Percentiles rank a stretch among this genome's conserved stretches.
Conservation (phyloP, 2,113 vertebrate genomes). For the Osmerus eperlanus region DNA sequence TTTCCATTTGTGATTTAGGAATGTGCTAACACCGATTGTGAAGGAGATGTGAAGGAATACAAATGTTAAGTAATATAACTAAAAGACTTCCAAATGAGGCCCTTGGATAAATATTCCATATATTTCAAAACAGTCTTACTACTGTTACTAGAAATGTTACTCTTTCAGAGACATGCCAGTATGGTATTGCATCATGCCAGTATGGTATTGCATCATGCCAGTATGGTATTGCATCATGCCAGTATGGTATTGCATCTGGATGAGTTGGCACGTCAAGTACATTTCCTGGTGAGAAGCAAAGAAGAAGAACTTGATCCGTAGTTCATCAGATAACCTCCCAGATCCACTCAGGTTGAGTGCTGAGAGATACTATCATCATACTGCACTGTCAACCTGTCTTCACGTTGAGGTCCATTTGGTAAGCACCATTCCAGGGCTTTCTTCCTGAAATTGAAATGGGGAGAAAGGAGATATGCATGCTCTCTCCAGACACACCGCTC, state of each 20-base stretch:
- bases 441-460: constrained; percentile 37
- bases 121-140: too few relatives aligned
- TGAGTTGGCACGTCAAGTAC: background rate
- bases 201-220: too few relatives aligned
- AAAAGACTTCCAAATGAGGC: too few relatives aligned
- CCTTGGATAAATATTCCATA: too few relatives aligned
- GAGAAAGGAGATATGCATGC: constrained; percentile 21
- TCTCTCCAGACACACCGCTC: constrained; percentile 19
- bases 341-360: constrained; percentile 13
- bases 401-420: constrained; percentile 2
- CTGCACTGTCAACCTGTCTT: constrained; percentile 40
- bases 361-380: constrained; percentile 32
- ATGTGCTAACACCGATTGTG: too few relatives aligned
- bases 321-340: constrained; percentile 38
- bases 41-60: too few relatives aligned
- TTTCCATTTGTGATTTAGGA: too few relatives aligned
- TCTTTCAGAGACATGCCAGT: too few relatives aligned
- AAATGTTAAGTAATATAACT: too few relatives aligned
- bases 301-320: constrained; percentile 26
- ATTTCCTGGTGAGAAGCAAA: background rate
- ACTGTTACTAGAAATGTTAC: too few relatives aligned
- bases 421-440: constrained; percentile 32
- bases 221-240: too few relatives aligned
- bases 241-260: background rate
- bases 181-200: background rate